phyloP scores from a whole-genome alignment of 2,888 invertebrate genomes.

The Monopis laevigella region DNA sequence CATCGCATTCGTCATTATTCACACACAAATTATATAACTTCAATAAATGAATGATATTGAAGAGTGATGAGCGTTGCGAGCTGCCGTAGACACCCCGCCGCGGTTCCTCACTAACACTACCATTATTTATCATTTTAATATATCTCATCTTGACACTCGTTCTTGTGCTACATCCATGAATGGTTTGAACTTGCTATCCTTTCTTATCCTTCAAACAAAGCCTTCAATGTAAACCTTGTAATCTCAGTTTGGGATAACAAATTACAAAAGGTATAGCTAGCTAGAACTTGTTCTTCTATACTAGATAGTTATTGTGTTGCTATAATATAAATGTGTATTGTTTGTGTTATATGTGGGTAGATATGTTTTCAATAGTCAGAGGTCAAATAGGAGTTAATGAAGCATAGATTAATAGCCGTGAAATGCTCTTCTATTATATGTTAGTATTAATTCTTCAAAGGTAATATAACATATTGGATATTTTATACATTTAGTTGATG shows the following conservation, averaged over 20 bases:
- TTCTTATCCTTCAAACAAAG: neutral
- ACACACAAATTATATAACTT: constrained; percentile 69
- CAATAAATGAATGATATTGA: constrained; percentile 67
- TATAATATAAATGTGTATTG: constrained; percentile 51
- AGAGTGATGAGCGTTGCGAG: constrained; percentile 66
- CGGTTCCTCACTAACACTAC: neutral
- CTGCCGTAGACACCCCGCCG: constrained; percentile 45
- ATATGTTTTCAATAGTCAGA: too few species aligned
- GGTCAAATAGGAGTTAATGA: constrained; percentile 45
- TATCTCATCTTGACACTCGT: neutral
- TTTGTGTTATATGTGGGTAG: constrained; percentile 57
- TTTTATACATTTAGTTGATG: too few species aligned
- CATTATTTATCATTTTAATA: constrained; percentile 4
- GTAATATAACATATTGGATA: too few species aligned
- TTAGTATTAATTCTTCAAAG: too few species aligned
- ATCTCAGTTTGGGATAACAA: neutral
- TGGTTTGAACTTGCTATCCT: neutral
- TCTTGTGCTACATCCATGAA: neutral
- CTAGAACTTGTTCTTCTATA: constrained; percentile 4
- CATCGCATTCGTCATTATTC: constrained; percentile 68
- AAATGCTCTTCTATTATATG: constrained; percentile 23
- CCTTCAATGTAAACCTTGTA: neutral
- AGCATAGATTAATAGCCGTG: constrained; percentile 24
- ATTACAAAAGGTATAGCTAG: constrained; percentile 1
- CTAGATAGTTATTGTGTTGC: constrained; percentile 41